Percentiles rank a stretch among this genome's conserved stretches.
Conservation (phyloP, 2,888 invertebrate genomes). For the Meteorus cinctellus region DNA sequence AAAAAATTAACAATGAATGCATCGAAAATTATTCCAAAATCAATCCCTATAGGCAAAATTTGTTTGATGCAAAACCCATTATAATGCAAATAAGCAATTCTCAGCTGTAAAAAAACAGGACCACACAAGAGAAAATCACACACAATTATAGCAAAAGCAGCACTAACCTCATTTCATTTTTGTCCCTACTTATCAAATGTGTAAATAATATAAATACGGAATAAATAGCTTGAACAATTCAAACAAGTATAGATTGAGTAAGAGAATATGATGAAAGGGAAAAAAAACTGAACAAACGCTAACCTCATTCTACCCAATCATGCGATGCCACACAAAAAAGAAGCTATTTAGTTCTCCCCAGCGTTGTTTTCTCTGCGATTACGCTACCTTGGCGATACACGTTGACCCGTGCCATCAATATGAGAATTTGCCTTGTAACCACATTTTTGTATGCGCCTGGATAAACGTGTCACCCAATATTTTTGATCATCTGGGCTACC, state of each 20-base stretch:
- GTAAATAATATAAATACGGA: background rate
- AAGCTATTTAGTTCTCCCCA: slow-evolving; percentile 68
- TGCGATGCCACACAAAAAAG: slow-evolving; percentile 69
- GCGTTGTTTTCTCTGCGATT: slow-evolving; percentile 56
- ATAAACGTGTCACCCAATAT: slow-evolving; percentile 92
- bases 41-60: background rate
- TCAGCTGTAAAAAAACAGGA: slow-evolving; percentile 35
- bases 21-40: slow-evolving; percentile 27
- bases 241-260: slow-evolving; percentile 1
- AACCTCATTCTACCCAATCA: slow-evolving; percentile 70
- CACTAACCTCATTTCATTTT: background rate
- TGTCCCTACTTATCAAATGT: background rate
- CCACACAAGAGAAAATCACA: background rate
- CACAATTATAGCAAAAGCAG: background rate
- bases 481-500: slow-evolving; percentile 90
- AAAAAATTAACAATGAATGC: background rate
- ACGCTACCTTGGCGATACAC: slow-evolving; percentile 83
- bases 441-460: slow-evolving; percentile 93
- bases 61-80: background rate
- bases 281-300: slow-evolving; percentile 60
- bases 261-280: slow-evolving; percentile 28
- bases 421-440: slow-evolving; percentile 90
- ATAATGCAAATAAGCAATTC: background rate
- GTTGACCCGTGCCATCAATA: slow-evolving; percentile 71
- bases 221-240: background rate